A percentile compares a stretch with the other conserved stretches of the same genome.
These are phyloP conservation scores for Heliconius congener DNA, from an alignment of 1,140 invertebrate species.

Conservation along the genomic window DNA sequence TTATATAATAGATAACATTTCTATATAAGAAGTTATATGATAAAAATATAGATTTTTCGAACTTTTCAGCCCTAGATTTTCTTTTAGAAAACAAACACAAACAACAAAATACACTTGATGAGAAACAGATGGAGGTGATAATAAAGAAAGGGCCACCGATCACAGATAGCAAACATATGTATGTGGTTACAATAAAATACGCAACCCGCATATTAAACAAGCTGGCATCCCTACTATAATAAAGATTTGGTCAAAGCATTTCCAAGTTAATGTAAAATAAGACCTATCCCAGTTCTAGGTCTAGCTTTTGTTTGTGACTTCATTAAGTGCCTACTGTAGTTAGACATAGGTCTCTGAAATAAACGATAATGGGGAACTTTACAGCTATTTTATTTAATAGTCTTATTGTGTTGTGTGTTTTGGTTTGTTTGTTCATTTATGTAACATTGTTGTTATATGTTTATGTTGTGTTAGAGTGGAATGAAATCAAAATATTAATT, in stretches of 20 bases:
- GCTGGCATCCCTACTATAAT: slow-evolving; percentile 20
- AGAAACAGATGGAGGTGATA: slow-evolving; percentile 7
- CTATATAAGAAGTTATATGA: too few relatives aligned
- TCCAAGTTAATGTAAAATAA: slow-evolving; percentile 28
- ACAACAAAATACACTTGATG: background rate
- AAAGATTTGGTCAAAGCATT: slow-evolving; percentile 29
- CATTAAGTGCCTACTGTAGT: slow-evolving; percentile 3
- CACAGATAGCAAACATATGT: slow-evolving; percentile 4
- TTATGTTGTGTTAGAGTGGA: too few relatives aligned
- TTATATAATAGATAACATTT: too few relatives aligned
- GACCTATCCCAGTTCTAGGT: background rate
- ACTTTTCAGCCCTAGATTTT: background rate
- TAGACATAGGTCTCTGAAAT: slow-evolving; percentile 15
- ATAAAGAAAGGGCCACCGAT: slow-evolving; percentile 11
- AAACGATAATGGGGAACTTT: slow-evolving; percentile 15
- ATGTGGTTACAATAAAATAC: background rate
- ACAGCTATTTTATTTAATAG: background rate
- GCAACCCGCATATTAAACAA: slow-evolving; percentile 31
- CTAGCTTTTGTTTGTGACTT: slow-evolving; percentile 18
- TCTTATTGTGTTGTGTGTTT: background rate
- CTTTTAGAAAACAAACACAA: background rate
- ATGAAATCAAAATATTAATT: too few relatives aligned
- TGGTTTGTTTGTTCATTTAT: slow-evolving; percentile 4
- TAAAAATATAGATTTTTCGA: too few relatives aligned
- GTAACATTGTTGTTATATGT: background rate